phyloP scores from a whole-genome alignment of 2,888 invertebrate genomes.

The Hydriomena furcata region DNA sequence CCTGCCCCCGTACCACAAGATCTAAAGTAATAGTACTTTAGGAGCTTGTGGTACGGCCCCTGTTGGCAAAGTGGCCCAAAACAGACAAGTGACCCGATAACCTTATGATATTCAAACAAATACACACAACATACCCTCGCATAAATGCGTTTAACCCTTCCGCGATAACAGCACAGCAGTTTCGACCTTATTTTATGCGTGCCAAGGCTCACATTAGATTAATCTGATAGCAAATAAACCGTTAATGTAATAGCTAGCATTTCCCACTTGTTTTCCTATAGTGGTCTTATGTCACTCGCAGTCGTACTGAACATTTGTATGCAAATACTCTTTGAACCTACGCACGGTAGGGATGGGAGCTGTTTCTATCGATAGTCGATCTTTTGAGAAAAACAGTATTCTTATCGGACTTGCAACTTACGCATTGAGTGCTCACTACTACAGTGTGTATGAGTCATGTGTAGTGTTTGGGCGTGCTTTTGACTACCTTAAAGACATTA shows the following conservation, averaged over 20 bases:
- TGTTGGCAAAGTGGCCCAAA: no score
- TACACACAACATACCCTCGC: background rate
- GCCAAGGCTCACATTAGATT: constrained; percentile 43
- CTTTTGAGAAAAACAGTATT: no score
- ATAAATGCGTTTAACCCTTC: constrained; percentile 20
- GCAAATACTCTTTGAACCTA: constrained; percentile 38
- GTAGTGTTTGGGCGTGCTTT: no score
- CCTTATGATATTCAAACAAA: background rate
- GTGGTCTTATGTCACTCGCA: constrained; percentile 48
- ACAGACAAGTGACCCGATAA: background rate
- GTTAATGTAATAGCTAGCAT: constrained; percentile 46
- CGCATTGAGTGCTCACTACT: no score
- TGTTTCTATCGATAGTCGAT: constrained; percentile 15
- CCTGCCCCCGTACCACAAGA: no score
- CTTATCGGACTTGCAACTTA: no score
- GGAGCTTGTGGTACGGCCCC: no score
- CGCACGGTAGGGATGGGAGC: constrained; percentile 15
- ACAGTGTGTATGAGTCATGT: no score
- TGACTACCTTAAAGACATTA: no score
- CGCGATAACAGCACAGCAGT: constrained; percentile 25
- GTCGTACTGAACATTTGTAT: constrained; percentile 48
- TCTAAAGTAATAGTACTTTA: no score
- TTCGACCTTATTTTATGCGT: constrained; percentile 37
- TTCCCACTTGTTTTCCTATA: constrained; percentile 48
- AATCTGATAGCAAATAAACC: constrained; percentile 45